Evolutionary conservation across 2,797 vertebrate genomes (phyloP).

Genomic region (Threskiornis aethiopicus): DNA sequence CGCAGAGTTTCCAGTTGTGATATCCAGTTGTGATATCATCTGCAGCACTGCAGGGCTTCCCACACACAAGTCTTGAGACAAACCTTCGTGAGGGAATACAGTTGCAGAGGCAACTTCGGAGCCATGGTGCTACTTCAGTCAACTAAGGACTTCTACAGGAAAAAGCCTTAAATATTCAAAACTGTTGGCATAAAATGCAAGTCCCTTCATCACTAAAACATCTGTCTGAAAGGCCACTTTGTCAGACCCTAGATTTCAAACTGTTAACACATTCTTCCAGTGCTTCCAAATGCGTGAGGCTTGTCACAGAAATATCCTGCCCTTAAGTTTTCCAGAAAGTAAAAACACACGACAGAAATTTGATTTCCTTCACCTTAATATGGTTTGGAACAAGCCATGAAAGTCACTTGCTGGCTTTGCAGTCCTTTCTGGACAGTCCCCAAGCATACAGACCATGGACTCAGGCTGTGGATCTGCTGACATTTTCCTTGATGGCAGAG

Average conservation of each 20-base stretch:
- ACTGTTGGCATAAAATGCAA: not conserved
- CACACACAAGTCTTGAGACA: not conserved
- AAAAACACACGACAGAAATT: not conserved
- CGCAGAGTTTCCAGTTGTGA: not conserved
- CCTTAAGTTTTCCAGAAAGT: not conserved
- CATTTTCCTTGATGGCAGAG: not conserved
- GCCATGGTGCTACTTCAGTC: not conserved
- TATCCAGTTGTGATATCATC: constrained; percentile 25
- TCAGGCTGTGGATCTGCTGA: not conserved
- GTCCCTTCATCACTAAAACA: not conserved
- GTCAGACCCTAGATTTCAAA: not conserved
- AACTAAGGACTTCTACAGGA: not conserved
- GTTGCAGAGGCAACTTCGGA: constrained; percentile 3
- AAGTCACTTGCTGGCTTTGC: not conserved
- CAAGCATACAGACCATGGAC: not conserved
- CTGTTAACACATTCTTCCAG: not conserved
- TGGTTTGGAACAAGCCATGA: not conserved
- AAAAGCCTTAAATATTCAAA: constrained; percentile 11
- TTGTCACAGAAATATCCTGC: not conserved
- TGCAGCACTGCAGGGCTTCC: not conserved
- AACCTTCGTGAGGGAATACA: not conserved
- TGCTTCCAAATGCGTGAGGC: not conserved
- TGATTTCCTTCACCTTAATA: not conserved
- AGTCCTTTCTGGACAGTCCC: not conserved
- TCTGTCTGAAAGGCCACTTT: not conserved